phyloP scores from a whole-genome alignment of 2,888 invertebrate species.

The Heterodera filipjevi region DNA sequence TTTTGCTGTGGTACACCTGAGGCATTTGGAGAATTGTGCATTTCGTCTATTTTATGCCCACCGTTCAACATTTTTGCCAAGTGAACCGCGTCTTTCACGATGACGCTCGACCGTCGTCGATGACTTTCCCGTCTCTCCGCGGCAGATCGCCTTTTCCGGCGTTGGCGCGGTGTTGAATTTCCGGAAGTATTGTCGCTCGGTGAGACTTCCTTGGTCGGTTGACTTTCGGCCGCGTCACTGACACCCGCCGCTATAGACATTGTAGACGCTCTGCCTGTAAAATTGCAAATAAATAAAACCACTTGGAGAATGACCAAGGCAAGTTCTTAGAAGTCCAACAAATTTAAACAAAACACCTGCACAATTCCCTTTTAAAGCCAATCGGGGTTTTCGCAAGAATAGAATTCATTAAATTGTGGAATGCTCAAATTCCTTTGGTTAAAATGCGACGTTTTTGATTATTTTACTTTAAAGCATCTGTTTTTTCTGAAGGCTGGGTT shows the following conservation, averaged over 20 bases:
- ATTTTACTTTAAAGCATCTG: too few relatives aligned
- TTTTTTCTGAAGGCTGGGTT: neutral
- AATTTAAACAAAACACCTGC: too few relatives aligned
- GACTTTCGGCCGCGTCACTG: neutral
- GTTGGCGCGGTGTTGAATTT: slow-evolving; percentile 3
- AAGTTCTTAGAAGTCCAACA: too few relatives aligned
- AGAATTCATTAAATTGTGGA: too few relatives aligned
- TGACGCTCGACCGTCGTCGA: slow-evolving; percentile 21
- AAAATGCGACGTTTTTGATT: too few relatives aligned
- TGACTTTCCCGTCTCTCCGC: slow-evolving; percentile 26
- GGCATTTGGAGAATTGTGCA: too few relatives aligned
- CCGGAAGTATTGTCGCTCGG: neutral
- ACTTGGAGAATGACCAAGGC: too few relatives aligned
- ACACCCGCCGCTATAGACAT: neutral
- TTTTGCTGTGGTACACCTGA: neutral
- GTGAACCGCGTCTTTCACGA: neutral
- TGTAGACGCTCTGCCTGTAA: neutral
- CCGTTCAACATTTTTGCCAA: slow-evolving; percentile 17
- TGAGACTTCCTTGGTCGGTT: neutral
- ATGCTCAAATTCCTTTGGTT: too few relatives aligned
- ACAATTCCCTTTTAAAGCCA: too few relatives aligned
- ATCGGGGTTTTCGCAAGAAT: too few relatives aligned
- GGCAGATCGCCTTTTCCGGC: slow-evolving; percentile 21
- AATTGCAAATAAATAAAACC: too few relatives aligned
- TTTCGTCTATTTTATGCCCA: too few relatives aligned